Conservation (phyloP, 1,140 invertebrate genomes). For the Tetragonula clypearis region DNA sequence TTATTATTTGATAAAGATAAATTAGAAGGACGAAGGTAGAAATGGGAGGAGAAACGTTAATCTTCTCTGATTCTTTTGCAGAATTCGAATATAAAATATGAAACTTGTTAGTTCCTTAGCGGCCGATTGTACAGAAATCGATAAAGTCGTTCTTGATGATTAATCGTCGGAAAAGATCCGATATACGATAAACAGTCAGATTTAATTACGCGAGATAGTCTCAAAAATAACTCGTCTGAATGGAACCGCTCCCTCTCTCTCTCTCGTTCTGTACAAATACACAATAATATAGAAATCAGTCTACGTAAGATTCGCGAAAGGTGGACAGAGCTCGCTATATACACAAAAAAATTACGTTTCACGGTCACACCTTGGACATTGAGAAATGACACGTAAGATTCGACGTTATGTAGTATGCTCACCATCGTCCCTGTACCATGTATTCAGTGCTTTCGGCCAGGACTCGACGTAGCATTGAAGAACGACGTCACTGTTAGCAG, state of each 20-base stretch:
- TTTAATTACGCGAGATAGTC: too few relatives aligned
- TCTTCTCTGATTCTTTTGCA: background rate
- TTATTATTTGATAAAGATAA: too few relatives aligned
- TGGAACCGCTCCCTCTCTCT: background rate
- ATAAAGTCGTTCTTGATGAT: too few relatives aligned
- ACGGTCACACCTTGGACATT: background rate
- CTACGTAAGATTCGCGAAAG: background rate
- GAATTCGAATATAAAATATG: background rate
- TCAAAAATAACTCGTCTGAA: background rate
- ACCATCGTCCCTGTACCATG: constrained; percentile 91
- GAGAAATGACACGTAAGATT: constrained; percentile 18
- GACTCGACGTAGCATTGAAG: constrained; percentile 92
- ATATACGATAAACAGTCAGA: too few relatives aligned
- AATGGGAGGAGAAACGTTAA: background rate
- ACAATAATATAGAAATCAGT: background rate
- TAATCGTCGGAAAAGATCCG: too few relatives aligned
- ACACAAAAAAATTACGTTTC: too few relatives aligned
- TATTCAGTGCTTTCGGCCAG: constrained; percentile 91
- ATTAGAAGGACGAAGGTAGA: background rate
- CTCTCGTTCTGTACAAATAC: background rate
- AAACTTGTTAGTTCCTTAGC: background rate
- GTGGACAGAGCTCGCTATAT: background rate
- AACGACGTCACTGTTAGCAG: constrained; percentile 89
- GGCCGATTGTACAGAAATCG: background rate
- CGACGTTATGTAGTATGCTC: constrained; percentile 63